Conservation (phyloP, 2,797 vertebrate species). For the Iguana delicatissima region DNA sequence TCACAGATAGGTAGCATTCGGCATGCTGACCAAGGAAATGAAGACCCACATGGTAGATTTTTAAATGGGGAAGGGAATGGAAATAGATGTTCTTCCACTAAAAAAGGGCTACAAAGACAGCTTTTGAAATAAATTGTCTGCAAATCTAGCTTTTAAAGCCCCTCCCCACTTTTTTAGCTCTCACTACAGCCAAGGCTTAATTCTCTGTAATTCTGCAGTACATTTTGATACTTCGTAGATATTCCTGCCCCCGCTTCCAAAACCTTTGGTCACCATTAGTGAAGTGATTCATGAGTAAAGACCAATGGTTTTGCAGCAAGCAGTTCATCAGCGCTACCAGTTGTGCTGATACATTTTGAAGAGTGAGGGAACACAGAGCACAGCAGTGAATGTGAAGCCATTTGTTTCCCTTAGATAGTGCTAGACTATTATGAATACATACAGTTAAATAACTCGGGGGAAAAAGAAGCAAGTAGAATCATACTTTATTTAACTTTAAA, state of each 20-base stretch:
- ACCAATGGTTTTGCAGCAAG: neutral
- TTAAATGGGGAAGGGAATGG: neutral
- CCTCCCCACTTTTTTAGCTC: neutral
- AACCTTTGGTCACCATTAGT: neutral
- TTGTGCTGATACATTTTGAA: neutral
- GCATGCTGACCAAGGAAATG: neutral
- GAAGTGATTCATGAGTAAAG: neutral
- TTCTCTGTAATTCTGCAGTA: neutral
- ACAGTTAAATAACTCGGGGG: neutral
- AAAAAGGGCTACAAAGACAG: neutral
- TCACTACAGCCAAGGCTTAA: neutral
- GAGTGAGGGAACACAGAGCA: neutral
- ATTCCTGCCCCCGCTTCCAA: no score
- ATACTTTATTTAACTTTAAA: slow-evolving; percentile 53
- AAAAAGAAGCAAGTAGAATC: slow-evolving; percentile 64
- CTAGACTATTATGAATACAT: neutral
- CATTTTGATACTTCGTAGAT: no score
- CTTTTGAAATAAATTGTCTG: neutral
- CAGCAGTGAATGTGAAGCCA: neutral
- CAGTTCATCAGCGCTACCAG: neutral
- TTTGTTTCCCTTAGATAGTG: neutral
- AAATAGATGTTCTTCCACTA: neutral
- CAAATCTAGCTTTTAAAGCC: neutral
- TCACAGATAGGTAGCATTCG: neutral
- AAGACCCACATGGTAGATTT: neutral